phyloP scores from a whole-genome alignment of 1,140 invertebrate genomes.

The Bombus difficillimus region DNA sequence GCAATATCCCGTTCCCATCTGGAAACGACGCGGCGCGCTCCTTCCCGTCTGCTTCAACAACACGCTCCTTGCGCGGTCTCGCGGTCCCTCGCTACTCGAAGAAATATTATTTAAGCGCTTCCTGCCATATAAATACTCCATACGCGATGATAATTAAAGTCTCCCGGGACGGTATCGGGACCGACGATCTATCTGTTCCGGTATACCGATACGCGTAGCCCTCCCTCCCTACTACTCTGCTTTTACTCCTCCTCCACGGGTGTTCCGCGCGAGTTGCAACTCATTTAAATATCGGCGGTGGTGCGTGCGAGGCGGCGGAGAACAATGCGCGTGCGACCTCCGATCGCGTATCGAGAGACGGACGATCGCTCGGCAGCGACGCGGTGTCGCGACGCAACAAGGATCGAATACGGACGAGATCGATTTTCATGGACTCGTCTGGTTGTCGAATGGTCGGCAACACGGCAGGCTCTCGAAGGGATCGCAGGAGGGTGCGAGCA shows the following conservation, averaged over 20 bases:
- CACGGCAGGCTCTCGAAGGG: neutral
- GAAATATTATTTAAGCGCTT: constrained; percentile 83
- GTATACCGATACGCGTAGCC: constrained; percentile 41
- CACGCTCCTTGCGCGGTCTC: neutral
- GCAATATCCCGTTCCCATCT: constrained; percentile 76
- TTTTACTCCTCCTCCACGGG: neutral
- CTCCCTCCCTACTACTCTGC: neutral
- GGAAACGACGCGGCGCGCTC: constrained; percentile 19
- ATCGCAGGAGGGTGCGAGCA: constrained; percentile 19
- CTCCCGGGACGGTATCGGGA: constrained; percentile 65
- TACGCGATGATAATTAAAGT: constrained; percentile 83
- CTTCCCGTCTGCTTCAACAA: neutral
- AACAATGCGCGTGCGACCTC: constrained; percentile 41
- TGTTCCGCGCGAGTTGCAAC: constrained; percentile 11
- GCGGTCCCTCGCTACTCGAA: constrained; percentile 63
- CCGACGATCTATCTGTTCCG: constrained; percentile 70
- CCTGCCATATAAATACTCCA: constrained; percentile 82
- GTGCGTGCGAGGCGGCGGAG: constrained; percentile 27
- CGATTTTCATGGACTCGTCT: constrained; percentile 51
- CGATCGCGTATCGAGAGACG: too few species aligned
- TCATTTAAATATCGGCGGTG: constrained; percentile 47
- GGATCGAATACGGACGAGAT: constrained; percentile 34
- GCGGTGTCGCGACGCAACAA: neutral
- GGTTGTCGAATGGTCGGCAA: neutral
- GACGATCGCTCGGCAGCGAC: too few species aligned